phyloP scores from a whole-genome alignment of 2,113 vertebrate species.

The Microcebus jonahi region DNA sequence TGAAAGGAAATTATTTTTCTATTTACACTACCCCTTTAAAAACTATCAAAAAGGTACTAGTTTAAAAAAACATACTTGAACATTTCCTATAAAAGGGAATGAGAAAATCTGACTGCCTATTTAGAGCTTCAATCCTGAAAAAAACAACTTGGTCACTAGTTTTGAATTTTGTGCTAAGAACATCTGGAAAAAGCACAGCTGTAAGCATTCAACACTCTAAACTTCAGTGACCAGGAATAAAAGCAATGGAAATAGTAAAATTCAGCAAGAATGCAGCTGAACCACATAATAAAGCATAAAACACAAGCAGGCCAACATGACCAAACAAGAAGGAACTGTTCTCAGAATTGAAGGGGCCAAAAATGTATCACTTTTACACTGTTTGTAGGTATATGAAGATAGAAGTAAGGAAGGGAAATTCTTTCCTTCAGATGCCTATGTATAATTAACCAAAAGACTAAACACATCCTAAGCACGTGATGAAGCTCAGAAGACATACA shows the following conservation, averaged over 20 bases:
- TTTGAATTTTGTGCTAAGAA: slow-evolving; percentile 1
- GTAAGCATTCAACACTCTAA: background rate
- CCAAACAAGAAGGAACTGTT: background rate
- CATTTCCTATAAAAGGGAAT: background rate
- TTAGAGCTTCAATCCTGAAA: slow-evolving; percentile 1
- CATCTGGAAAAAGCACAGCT: slow-evolving; percentile 14
- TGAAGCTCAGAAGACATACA: background rate
- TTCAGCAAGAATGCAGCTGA: slow-evolving; percentile 17
- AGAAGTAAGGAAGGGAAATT: background rate
- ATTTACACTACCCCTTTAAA: background rate
- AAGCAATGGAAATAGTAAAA: slow-evolving; percentile 43
- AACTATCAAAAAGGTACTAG: background rate
- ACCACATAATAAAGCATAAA: background rate
- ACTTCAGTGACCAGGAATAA: background rate
- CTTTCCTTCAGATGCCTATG: background rate
- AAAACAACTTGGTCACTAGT: background rate
- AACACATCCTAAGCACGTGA: background rate
- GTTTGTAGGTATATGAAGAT: background rate
- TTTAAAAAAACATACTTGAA: background rate
- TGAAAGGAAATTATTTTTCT: background rate
- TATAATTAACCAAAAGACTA: background rate
- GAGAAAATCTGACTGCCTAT: background rate
- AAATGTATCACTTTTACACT: background rate
- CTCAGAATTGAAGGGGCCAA: background rate
- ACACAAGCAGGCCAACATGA: background rate